Evolutionary conservation across 2,797 vertebrate genomes (phyloP).

Genomic region (Squalus acanthias): DNA sequence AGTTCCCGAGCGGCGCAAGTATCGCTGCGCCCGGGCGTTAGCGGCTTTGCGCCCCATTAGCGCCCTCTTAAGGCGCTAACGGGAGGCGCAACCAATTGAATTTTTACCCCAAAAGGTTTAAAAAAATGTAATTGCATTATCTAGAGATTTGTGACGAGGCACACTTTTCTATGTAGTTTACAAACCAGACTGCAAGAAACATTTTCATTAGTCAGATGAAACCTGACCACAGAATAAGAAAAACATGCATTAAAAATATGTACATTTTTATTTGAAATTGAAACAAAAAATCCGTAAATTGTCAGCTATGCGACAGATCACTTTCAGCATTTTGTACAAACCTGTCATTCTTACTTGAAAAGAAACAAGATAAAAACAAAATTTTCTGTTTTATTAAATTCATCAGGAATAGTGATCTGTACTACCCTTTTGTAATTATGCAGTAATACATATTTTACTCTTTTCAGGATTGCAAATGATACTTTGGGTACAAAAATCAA

Average conservation of each 20-base stretch:
- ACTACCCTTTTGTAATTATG: neutral
- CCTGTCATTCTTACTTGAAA: neutral
- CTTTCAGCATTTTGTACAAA: neutral
- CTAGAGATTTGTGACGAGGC: neutral
- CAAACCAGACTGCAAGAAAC: neutral
- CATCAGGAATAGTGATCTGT: neutral
- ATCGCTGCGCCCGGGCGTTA: too few relatives aligned
- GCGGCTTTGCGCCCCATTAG: too few relatives aligned
- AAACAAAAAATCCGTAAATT: neutral
- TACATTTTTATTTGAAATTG: neutral
- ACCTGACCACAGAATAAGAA: neutral
- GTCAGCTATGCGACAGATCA: neutral
- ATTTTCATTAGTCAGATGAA: neutral
- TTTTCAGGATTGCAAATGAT: slow-evolving; percentile 50
- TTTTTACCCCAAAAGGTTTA: neutral
- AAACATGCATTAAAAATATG: neutral
- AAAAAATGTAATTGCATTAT: neutral
- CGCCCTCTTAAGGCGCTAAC: too few relatives aligned
- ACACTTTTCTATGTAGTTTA: neutral
- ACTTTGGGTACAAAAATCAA: slow-evolving; percentile 50
- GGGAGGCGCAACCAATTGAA: too few relatives aligned
- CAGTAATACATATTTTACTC: neutral
- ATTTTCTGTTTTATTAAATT: slow-evolving; percentile 12
- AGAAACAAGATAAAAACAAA: neutral
- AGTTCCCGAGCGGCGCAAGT: too few relatives aligned